These are phyloP conservation scores for Dreissena polymorpha DNA, from an alignment of 1,140 invertebrate genomes.

Conservation along the genomic window DNA sequence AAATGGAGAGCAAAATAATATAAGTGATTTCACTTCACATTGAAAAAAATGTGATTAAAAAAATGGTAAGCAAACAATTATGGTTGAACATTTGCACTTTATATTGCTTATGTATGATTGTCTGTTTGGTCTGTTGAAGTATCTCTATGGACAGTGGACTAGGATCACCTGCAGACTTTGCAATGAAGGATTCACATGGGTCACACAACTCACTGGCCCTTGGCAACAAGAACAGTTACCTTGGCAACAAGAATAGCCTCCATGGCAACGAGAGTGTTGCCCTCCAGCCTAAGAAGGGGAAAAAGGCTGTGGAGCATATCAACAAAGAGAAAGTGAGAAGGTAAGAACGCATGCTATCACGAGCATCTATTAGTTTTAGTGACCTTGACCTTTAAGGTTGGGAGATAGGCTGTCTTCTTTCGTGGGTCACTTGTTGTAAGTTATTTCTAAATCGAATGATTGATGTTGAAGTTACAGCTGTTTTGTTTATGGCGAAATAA, in stretches of 20 bases:
- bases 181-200: background rate
- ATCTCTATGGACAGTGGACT: slow-evolving; percentile 58
- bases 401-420: background rate
- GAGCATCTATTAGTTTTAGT: background rate
- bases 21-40: too few species aligned
- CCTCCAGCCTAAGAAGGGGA: background rate
- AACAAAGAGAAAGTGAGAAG: slow-evolving; percentile 73
- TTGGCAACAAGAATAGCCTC: slow-evolving; percentile 13
- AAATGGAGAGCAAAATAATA: too few species aligned
- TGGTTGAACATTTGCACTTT: too few species aligned
- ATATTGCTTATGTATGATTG: too few species aligned
- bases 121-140: slow-evolving; percentile 7
- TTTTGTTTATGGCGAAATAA: background rate
- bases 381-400: too few species aligned
- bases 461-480: too few species aligned
- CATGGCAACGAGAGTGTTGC: background rate
- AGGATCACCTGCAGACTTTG: slow-evolving; percentile 39
- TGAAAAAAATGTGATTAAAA: too few species aligned
- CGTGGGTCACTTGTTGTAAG: background rate
- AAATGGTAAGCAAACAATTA: too few species aligned
- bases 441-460: background rate
- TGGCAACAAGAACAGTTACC: too few species aligned
- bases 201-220: background rate
- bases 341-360: slow-evolving; percentile 41
- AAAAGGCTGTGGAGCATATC: slow-evolving; percentile 62